A percentile compares a stretch with the other conserved stretches of the same genome.
Evolutionary conservation across 1,140 invertebrate genomes (phyloP).

Genomic region (Tetragonula clypearis): DNA sequence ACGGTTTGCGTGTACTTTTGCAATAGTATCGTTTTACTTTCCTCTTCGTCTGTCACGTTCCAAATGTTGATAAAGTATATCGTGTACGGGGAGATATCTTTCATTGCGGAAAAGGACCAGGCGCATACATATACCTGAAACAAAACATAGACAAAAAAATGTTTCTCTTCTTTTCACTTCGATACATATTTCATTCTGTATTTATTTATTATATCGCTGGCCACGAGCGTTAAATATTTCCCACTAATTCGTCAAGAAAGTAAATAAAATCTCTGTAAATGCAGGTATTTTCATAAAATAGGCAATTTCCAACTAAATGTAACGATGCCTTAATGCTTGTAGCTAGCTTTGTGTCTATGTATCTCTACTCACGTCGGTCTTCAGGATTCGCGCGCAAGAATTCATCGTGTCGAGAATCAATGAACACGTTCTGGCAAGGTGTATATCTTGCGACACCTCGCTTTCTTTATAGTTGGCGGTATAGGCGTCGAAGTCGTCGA

Average conservation of each 20-base stretch:
- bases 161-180: too few relatives aligned
- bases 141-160: not conserved
- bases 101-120: slow-evolving; percentile 38
- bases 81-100: slow-evolving; percentile 37
- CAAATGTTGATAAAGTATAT: slow-evolving; percentile 73
- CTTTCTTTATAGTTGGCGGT: slow-evolving; percentile 35
- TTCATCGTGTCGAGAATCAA: slow-evolving; percentile 70
- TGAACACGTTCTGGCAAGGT: slow-evolving; percentile 68
- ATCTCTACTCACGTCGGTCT: slow-evolving; percentile 49
- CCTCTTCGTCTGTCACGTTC: slow-evolving; percentile 56
- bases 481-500: slow-evolving; percentile 76
- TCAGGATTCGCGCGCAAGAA: slow-evolving; percentile 64
- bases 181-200: not conserved
- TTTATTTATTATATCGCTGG: not conserved
- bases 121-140: slow-evolving; percentile 57
- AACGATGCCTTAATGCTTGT: not conserved
- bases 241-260: too few relatives aligned
- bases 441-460: slow-evolving; percentile 56
- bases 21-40: slow-evolving; percentile 41
- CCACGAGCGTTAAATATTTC: not conserved
- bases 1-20: not conserved
- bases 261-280: too few relatives aligned
- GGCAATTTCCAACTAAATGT: not conserved
- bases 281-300: not conserved
- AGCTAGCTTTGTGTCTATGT: not conserved